Conservation (phyloP, 1,140 invertebrate species). For the Aphis craccivora region DNA sequence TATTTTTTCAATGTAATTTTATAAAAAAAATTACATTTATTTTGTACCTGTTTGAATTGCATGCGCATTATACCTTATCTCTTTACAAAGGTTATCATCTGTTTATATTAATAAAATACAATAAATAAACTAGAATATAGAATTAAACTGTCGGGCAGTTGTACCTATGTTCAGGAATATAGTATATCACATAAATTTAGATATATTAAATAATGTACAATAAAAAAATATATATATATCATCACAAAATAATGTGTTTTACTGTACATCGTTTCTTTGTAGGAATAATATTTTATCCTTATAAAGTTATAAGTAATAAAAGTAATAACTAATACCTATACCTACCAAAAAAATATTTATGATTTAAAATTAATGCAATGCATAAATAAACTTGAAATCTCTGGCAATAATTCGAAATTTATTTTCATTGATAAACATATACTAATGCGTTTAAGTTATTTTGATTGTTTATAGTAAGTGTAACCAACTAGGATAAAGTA, state of each 20-base stretch:
- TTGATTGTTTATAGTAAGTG: conserved; percentile 19
- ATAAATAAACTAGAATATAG: too few species aligned
- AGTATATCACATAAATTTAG: too few species aligned
- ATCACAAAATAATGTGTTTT: background rate
- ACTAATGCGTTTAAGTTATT: conserved; percentile 4
- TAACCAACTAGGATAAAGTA: background rate
- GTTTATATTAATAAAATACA: too few species aligned
- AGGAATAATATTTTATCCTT: background rate
- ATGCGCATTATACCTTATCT: too few species aligned
- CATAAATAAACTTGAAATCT: conserved; percentile 1
- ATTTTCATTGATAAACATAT: background rate
- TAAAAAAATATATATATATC: background rate
- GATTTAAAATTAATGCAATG: conserved; percentile 13
- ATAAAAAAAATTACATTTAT: too few species aligned
- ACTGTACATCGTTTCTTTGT: background rate
- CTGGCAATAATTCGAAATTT: conserved; percentile 35
- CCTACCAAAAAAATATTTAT: background rate
- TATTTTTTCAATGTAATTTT: too few species aligned
- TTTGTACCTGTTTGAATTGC: too few species aligned
- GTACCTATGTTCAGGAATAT: too few species aligned
- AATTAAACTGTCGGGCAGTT: too few species aligned
- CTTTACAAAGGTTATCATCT: too few species aligned
- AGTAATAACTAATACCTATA: background rate
- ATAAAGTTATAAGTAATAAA: background rate
- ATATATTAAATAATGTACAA: too few species aligned